phyloP scores from a whole-genome alignment of 2,113 vertebrate genomes.

The Pterocles orientalis region DNA sequence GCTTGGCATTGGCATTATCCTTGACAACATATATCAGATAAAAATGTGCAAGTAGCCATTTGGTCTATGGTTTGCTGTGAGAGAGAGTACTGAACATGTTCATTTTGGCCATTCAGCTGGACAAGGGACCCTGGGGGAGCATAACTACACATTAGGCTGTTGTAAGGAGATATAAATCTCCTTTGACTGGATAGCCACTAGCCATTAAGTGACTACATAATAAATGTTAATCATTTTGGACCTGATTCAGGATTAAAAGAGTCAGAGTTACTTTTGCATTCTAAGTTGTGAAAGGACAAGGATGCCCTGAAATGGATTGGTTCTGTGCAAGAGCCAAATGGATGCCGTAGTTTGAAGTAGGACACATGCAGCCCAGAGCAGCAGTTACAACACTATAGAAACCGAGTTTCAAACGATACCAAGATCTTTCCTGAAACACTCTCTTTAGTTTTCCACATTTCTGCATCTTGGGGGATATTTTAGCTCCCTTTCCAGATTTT shows the following conservation, averaged over 20 bases:
- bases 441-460: not conserved
- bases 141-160: conserved; percentile 33
- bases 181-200: conserved; percentile 55
- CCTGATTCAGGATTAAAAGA: conserved; percentile 16
- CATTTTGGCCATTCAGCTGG: conserved; percentile 53
- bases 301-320: not conserved
- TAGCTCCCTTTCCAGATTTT: not conserved
- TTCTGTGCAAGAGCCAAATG: not conserved
- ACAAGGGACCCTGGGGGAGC: conserved; percentile 11
- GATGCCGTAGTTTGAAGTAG: not conserved
- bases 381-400: not conserved
- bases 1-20: not conserved
- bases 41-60: conserved; percentile 6
- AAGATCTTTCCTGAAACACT: not conserved
- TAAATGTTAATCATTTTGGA: conserved; percentile 49
- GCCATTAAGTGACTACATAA: conserved; percentile 53
- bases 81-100: not conserved
- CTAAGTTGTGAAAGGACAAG: not conserved
- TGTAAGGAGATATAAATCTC: conserved; percentile 58
- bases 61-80: conserved; percentile 21
- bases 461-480: not conserved
- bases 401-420: fast-evolving
- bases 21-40: conserved; percentile 35
- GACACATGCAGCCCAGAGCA: not conserved
- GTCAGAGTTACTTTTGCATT: not conserved